These are phyloP conservation scores for Thera obeliscata DNA, from an alignment of 2,888 invertebrate genomes.

Conservation along the genomic window DNA sequence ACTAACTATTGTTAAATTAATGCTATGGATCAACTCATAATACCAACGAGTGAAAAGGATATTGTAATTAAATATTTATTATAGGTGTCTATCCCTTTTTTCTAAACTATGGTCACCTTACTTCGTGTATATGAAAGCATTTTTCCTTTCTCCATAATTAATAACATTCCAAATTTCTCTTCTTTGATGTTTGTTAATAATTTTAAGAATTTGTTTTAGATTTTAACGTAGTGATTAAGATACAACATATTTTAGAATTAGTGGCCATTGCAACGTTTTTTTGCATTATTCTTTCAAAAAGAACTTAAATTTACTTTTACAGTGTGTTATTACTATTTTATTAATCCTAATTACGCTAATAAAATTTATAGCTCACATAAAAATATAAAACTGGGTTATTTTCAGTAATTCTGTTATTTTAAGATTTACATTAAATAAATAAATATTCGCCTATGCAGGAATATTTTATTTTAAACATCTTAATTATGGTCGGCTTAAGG, in stretches of 20 bases:
- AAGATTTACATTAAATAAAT: slow-evolving; percentile 75
- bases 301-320: slow-evolving; percentile 10
- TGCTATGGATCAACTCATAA: slow-evolving; percentile 50
- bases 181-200: slow-evolving; percentile 62
- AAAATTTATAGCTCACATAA: slow-evolving; percentile 43
- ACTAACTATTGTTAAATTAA: slow-evolving; percentile 39
- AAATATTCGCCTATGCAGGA: slow-evolving; percentile 76
- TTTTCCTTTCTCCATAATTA: slow-evolving; percentile 47
- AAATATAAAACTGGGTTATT: slow-evolving; percentile 44
- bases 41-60: slow-evolving; percentile 50
- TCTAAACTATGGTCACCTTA: slow-evolving; percentile 66
- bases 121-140: slow-evolving; percentile 54
- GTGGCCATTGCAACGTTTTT: slow-evolving; percentile 54
- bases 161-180: slow-evolving; percentile 63
- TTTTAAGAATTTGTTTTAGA: slow-evolving; percentile 67
- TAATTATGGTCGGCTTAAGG: neutral
- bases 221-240: slow-evolving; percentile 65
- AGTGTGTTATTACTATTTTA: slow-evolving; percentile 8
- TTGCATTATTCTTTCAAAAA: slow-evolving; percentile 40
- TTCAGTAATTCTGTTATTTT: slow-evolving; percentile 67
- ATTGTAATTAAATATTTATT: slow-evolving; percentile 52
- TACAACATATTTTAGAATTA: slow-evolving; percentile 54
- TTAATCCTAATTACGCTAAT: slow-evolving; percentile 13
- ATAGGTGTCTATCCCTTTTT: slow-evolving; percentile 68
- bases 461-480: slow-evolving; percentile 50